Conservation (phyloP, 2,797 vertebrate genomes). For the Rhincodon typus region DNA sequence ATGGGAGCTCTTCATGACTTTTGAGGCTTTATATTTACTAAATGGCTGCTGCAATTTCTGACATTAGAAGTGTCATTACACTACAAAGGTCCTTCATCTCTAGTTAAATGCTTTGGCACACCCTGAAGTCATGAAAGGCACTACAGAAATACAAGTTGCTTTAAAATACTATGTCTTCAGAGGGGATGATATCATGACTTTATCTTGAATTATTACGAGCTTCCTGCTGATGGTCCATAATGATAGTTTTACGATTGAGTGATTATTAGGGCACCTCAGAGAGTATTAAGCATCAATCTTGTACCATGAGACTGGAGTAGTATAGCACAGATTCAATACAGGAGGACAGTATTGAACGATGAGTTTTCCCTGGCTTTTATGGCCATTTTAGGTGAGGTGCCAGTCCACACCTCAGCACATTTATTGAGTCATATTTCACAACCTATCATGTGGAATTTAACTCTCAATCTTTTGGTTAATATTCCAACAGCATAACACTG, state of each 20-base stretch:
- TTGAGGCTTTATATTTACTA: not conserved
- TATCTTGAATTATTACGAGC: not conserved
- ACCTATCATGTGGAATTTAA: not conserved
- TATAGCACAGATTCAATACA: not conserved
- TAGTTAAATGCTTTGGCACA: not conserved
- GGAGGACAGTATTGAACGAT: not conserved
- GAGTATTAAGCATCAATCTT: not conserved
- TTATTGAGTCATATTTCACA: not conserved
- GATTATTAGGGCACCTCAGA: not conserved
- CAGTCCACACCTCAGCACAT: not conserved
- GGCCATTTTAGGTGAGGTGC: not conserved
- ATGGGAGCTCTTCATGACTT: not conserved
- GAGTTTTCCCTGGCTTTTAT: not conserved
- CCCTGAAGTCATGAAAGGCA: not conserved
- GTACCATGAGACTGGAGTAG: not conserved
- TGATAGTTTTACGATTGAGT: not conserved
- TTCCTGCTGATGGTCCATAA: not conserved
- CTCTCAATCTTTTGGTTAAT: not conserved
- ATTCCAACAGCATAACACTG: not conserved
- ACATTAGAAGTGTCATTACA: not conserved
- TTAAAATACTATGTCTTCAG: not conserved
- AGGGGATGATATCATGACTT: not conserved
- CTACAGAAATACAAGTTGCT: not conserved
- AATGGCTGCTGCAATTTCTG: not conserved
- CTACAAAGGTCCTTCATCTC: not conserved